Conservation (phyloP, 2,888 invertebrate genomes). For the Leucania comma region DNA sequence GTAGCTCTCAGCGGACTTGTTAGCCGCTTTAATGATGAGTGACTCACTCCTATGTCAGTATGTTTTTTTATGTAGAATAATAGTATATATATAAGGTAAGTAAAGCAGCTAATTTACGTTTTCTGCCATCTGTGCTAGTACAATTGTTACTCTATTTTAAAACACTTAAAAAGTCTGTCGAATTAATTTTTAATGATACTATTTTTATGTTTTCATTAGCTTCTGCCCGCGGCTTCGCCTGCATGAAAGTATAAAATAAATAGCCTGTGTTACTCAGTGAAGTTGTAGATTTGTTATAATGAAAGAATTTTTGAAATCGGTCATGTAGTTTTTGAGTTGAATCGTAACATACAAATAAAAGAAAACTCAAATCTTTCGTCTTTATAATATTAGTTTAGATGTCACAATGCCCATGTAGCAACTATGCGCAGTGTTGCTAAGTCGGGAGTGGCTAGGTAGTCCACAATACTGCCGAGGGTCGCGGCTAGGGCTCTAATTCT, state of each 20-base stretch:
- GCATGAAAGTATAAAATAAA: too few relatives aligned
- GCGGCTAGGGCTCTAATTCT: conserved; percentile 13
- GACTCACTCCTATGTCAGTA: too few relatives aligned
- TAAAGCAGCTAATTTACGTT: neutral
- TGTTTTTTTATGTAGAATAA: neutral
- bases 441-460: conserved; percentile 15
- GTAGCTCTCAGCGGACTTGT: too few relatives aligned
- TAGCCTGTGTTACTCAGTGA: too few relatives aligned
- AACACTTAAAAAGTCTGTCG: neutral
- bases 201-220: too few relatives aligned
- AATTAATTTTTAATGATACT: neutral
- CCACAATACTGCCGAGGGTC: conserved; percentile 38
- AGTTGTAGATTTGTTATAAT: too few relatives aligned
- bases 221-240: too few relatives aligned
- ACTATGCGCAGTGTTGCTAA: conserved; percentile 2
- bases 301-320: too few relatives aligned
- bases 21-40: too few relatives aligned
- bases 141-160: neutral
- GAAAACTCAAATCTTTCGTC: too few relatives aligned
- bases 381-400: neutral
- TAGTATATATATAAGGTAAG: neutral
- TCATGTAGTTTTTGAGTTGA: too few relatives aligned
- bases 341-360: too few relatives aligned
- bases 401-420: neutral
- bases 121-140: neutral